phyloP scores from a whole-genome alignment of 2,888 invertebrate species.

The Polydrusus tereticollis region DNA sequence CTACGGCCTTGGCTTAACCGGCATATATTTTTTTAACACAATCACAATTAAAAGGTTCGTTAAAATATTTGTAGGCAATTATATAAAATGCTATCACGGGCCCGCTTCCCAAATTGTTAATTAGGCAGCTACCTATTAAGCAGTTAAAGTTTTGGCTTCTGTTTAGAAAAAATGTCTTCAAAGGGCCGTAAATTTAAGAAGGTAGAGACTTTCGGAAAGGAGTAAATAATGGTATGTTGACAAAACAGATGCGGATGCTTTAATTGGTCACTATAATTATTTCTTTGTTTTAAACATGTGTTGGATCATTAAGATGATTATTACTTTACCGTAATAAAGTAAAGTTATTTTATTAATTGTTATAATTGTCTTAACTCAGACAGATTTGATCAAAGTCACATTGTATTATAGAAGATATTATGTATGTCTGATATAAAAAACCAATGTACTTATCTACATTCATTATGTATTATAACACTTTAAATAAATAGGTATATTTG shows the following conservation, averaged over 20 bases:
- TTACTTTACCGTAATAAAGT: background rate
- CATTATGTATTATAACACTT: too few relatives aligned
- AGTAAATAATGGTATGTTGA: constrained; percentile 6
- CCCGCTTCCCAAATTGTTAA: constrained; percentile 47
- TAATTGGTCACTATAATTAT: background rate
- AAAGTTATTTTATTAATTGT: background rate
- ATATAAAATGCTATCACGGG: constrained; percentile 46
- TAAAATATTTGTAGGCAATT: constrained; percentile 50
- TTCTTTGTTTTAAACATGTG: background rate
- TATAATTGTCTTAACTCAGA: too few relatives aligned
- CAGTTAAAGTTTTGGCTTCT: constrained; percentile 48
- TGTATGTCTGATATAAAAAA: too few relatives aligned
- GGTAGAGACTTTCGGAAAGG: constrained; percentile 21
- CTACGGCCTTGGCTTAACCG: constrained; percentile 11
- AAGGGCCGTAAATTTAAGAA: constrained; percentile 37
- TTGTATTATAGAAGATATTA: too few relatives aligned
- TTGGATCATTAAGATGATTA: background rate
- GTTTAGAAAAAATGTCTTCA: constrained; percentile 40
- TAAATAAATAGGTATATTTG: too few relatives aligned
- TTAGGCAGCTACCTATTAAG: constrained; percentile 48
- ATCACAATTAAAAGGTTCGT: constrained; percentile 42
- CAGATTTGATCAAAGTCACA: too few relatives aligned
- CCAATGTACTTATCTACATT: too few relatives aligned
- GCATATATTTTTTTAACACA: constrained; percentile 18
- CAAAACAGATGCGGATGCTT: background rate